phyloP scores from a whole-genome alignment of 2,888 invertebrate species.

The Listrodromus nycthemerus region DNA sequence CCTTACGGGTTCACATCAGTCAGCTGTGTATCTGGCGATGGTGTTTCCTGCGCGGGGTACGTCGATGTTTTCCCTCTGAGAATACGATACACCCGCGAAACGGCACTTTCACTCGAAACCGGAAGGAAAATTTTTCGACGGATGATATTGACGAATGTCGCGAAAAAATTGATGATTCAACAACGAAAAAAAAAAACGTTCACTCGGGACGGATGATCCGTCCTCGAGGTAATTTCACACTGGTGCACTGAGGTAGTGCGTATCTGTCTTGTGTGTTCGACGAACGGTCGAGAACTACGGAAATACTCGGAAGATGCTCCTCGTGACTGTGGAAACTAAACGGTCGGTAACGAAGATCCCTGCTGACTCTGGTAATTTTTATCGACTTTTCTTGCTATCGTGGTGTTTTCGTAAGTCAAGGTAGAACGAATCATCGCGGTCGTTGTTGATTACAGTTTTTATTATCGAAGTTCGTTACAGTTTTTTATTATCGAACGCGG shows the following conservation, averaged over 20 bases:
- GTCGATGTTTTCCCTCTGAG: neutral
- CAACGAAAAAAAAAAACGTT: neutral
- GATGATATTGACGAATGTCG: neutral
- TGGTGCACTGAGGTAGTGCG: slow-evolving; percentile 29
- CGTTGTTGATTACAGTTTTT: too few species aligned
- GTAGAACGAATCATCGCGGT: too few species aligned
- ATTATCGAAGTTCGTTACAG: too few species aligned
- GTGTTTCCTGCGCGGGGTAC: neutral
- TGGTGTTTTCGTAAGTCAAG: neutral
- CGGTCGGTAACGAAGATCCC: slow-evolving; percentile 13
- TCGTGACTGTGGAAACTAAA: neutral
- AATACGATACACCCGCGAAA: neutral
- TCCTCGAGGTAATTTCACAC: slow-evolving; percentile 13
- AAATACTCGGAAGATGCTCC: neutral
- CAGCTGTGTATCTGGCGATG: slow-evolving; percentile 44
- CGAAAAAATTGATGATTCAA: slow-evolving; percentile 7
- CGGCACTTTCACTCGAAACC: neutral
- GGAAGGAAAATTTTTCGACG: neutral
- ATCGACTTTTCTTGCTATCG: neutral
- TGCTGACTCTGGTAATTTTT: neutral
- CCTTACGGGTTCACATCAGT: slow-evolving; percentile 58
- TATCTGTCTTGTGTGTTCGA: slow-evolving; percentile 6
- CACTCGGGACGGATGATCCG: neutral
- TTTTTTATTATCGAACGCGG: too few species aligned
- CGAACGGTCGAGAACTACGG: neutral